Evolutionary conservation across 1,140 invertebrate genomes (phyloP), one percentile per base, ranked within the genome.

Genomic region (Trinorchestia longiramus): DNA sequence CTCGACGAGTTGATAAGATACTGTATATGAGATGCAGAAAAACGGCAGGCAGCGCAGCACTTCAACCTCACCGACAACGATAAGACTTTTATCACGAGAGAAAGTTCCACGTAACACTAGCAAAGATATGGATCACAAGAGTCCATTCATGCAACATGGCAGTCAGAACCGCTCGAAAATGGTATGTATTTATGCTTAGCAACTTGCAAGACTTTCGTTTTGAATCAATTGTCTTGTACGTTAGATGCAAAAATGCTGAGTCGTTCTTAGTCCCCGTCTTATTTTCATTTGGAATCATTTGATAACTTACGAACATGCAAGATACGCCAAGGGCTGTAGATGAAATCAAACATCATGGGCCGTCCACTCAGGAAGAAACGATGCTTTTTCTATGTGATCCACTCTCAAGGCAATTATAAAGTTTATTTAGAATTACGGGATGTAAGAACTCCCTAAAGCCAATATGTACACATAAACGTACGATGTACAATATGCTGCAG

Each of bases 1-100:
- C 92, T 43, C 43, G 44, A 94, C 92, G 40, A 94, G 92, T 23
- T 47, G 92, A 94, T 94, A 94, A 94, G 92, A 94, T 91, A 43
- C 62, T 77, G 88, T 91, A 36, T 91, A 91, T 94, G 36, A 94
- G 92, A 94, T 47, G 43, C 43, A 94, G 44, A 47, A 43, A 45
- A 94, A 19, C 44, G 40, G 43, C 92, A 94, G 92, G 41, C 92
- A 36, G 92, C 44, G 6, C 43, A 43, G 0, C 43, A 94, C 92
- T 94, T 47, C 92, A 94, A 94, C 92, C 44, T 94, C 47, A 94
- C 92, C 43, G 43, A 94, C 92, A 45, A 40, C 40, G 92, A 94
- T 94, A 94, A 44, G 92, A 47, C 88, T 41, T 42, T 15, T 90
- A 41, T 36, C 88, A 90, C 43, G 41, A 42, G 28, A 90, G 88